Percentiles rank a stretch among this genome's conserved stretches.
phyloP scores from a whole-genome alignment of 2,888 invertebrate species.

The Cheilosia vernalis region DNA sequence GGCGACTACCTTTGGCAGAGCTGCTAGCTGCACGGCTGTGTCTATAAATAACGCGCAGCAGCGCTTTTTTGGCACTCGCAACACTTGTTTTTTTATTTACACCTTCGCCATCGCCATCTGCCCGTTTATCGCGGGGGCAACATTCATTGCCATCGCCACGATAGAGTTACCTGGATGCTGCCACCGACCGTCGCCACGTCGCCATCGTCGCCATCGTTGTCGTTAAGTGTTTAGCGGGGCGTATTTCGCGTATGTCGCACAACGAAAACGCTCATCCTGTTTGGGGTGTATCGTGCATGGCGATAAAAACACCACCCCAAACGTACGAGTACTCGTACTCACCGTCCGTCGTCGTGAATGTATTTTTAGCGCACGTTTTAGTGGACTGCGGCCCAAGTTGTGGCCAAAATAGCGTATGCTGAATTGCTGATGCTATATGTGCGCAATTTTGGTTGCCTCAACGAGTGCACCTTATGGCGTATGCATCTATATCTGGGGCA shows the following conservation, averaged over 20 bases:
- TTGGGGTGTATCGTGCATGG: background rate
- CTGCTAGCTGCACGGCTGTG: constrained; percentile 48
- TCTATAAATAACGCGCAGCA: constrained; percentile 64
- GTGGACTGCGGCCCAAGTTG: constrained; percentile 60
- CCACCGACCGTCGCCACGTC: constrained; percentile 16
- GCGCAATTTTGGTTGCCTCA: constrained; percentile 59
- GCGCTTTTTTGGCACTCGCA: constrained; percentile 61
- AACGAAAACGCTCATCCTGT: constrained; percentile 12
- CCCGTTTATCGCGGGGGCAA: constrained; percentile 47
- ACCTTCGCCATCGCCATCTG: constrained; percentile 74
- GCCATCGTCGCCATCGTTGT: background rate
- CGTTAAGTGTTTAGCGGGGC: background rate
- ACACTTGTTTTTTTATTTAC: constrained; percentile 72
- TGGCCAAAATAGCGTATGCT: constrained; percentile 72
- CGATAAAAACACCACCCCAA: constrained; percentile 6
- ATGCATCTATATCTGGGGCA: background rate
- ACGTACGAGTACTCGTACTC: constrained; percentile 4
- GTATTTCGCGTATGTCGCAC: constrained; percentile 1
- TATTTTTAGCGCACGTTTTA: constrained; percentile 65
- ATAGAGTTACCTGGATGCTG: constrained; percentile 69
- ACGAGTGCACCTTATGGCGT: constrained; percentile 51
- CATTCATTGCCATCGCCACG: constrained; percentile 69
- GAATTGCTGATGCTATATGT: constrained; percentile 60
- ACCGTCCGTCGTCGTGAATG: constrained; percentile 9
- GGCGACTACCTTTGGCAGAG: constrained; percentile 51